Base-by-base conservation (phyloP, 2,113 vertebrate genomes). In the Platysteira castanea region DNA sequence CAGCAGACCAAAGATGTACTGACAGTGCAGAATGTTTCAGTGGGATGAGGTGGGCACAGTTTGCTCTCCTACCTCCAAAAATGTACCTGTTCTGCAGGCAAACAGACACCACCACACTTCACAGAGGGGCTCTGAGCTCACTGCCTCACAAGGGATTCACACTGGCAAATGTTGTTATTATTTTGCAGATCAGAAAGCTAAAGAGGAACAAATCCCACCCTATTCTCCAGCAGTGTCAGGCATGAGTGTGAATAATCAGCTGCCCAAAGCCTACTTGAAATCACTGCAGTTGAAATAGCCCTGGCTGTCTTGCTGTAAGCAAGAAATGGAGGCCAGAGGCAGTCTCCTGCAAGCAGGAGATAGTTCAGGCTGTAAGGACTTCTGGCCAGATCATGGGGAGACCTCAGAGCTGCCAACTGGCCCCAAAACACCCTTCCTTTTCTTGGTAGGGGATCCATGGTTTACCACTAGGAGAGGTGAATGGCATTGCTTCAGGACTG, bases 181-280 rank as follows among this genome's bases (percentile, higher is more conserved):
- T 69, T 89, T 79, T 52, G 39, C 46, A 85, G 56, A 79, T 53
- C 37, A 75, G 46, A 75, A 83, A 86, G 54, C 42, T 74, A 56
- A 53, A 68, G 37, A 79, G 49, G 37, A 83, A 46, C 33, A 74
- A 94, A 52, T 44, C 22, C 71, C 63, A 26, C 42, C 31, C 35
- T 87, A 22, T 57, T 60, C 73, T 84, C 37, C 92, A 74, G 24
- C 20, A 89, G 76, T 3, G 28, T 61, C 71, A 61, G 52, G n/a
- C 77, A 52, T 75, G 80, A 83, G 70, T 67, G 49, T 53, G 80
- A 85, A 82, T 74, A 91, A 65, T 61, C 75, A 79, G 56, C 46
- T 50, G 61, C 67, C 49, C 90, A 70, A 83, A 86, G 47, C n/a
- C 37, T 49, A 33, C n/a, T 65, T 83, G 61, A 13, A 33, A 44